Conservation (phyloP, 2,113 vertebrate species). For the Chionodraco myersi region DNA sequence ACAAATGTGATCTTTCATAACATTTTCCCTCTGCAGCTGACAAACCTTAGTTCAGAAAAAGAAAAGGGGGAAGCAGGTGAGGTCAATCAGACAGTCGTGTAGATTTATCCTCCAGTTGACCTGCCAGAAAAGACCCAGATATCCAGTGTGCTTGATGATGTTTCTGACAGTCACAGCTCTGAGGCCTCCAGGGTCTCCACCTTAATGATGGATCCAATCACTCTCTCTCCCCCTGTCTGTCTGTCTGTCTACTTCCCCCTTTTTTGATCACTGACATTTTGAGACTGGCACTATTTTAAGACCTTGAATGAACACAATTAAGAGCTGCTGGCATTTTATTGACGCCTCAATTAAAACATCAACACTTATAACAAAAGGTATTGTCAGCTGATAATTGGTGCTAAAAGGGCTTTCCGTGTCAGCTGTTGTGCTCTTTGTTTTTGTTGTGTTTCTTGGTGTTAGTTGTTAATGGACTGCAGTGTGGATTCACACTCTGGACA, state of each 20-base stretch:
- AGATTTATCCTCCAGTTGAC: slow-evolving; percentile 36
- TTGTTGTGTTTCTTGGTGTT: slow-evolving; percentile 34
- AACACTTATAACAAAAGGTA: slow-evolving; percentile 13
- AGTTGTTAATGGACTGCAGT: slow-evolving; percentile 38
- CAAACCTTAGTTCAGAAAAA: neutral
- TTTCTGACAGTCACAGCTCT: slow-evolving; percentile 23
- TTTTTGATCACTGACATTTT: slow-evolving; percentile 10
- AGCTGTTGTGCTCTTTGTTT: slow-evolving; percentile 32
- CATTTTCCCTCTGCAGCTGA: neutral
- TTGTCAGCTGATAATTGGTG: slow-evolving; percentile 32
- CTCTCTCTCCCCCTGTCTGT: neutral
- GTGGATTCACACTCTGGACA: slow-evolving; percentile 41
- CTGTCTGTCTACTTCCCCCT: neutral
- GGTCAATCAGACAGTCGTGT: neutral
- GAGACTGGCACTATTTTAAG: slow-evolving; percentile 23
- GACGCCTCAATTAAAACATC: slow-evolving; percentile 23
- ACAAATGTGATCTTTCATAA: neutral
- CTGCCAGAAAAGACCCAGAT: slow-evolving; percentile 1
- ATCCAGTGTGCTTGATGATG: slow-evolving; percentile 15
- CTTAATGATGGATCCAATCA: slow-evolving; percentile 50
- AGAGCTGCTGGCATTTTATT: slow-evolving; percentile 33
- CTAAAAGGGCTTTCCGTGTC: neutral
- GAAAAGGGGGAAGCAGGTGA: slow-evolving; percentile 12
- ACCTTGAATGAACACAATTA: neutral
- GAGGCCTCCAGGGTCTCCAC: slow-evolving; percentile 19